Evolutionary conservation across 2,888 invertebrate genomes (phyloP).

Genomic region (Linnaemya vulpina): DNA sequence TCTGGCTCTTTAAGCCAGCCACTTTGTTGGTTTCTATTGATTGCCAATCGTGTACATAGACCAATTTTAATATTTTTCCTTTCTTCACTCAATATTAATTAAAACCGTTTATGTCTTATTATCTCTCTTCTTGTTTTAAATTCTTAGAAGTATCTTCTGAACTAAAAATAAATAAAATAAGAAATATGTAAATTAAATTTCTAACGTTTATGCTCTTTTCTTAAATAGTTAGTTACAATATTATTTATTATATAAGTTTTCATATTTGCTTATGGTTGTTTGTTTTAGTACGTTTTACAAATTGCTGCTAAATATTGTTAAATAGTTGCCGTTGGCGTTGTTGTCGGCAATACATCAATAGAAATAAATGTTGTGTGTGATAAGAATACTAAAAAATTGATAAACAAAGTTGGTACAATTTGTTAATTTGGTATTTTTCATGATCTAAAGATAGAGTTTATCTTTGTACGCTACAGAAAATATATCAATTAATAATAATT

Average conservation of each 20-base stretch:
- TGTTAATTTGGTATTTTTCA: conserved; percentile 46
- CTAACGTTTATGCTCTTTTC: conserved; percentile 5
- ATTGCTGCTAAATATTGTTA: conserved; percentile 39
- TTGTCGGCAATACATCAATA: conserved; percentile 54
- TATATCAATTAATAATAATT: too few species aligned
- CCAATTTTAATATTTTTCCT: background rate
- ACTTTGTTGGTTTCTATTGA: conserved; percentile 45
- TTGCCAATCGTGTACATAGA: background rate
- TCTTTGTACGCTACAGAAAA: background rate
- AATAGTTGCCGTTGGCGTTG: conserved; percentile 13
- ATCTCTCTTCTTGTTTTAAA: background rate
- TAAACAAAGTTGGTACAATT: conserved; percentile 58
- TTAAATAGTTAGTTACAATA: background rate
- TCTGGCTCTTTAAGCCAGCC: conserved; percentile 61
- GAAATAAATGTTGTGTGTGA: conserved; percentile 34
- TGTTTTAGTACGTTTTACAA: conserved; percentile 40
- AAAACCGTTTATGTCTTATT: conserved; percentile 8
- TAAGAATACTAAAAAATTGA: conserved; percentile 63
- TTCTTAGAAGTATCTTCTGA: background rate
- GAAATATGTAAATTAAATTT: conserved; percentile 1
- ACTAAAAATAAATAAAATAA: conserved; percentile 17
- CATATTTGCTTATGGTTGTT: conserved; percentile 13
- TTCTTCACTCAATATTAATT: background rate
- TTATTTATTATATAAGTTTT: conserved; percentile 18
- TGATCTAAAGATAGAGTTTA: conserved; percentile 31